These are phyloP conservation scores for Theretra japonica DNA, from an alignment of 2,888 invertebrate species.

Conservation along the genomic window DNA sequence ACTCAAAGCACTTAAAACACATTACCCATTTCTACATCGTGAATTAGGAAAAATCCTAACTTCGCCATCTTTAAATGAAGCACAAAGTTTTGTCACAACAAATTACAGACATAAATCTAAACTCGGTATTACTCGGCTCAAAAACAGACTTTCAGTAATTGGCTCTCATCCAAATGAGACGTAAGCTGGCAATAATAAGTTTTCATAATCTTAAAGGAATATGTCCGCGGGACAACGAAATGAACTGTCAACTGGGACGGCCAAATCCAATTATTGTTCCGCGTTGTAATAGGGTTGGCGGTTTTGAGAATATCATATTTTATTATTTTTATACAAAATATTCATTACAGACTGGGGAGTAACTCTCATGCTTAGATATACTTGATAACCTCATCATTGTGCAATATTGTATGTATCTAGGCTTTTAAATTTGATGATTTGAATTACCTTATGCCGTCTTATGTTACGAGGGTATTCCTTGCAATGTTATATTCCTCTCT, in stretches of 20 bases:
- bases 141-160: constrained; percentile 63
- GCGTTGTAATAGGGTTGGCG: constrained; percentile 29
- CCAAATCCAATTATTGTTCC: constrained; percentile 77
- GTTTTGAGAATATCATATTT: constrained; percentile 12
- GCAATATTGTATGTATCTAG: too few relatives aligned
- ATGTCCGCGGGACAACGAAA: constrained; percentile 78
- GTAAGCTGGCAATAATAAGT: constrained; percentile 70
- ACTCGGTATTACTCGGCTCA: constrained; percentile 54
- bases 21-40: too few relatives aligned
- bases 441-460: too few relatives aligned
- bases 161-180: constrained; percentile 75
- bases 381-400: too few relatives aligned
- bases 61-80: constrained; percentile 57
- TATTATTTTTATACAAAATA: background rate
- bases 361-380: too few relatives aligned
- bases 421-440: too few relatives aligned
- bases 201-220: constrained; percentile 79
- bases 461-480: too few relatives aligned
- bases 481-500: too few relatives aligned
- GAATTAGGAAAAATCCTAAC: constrained; percentile 44
- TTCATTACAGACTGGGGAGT: background rate
- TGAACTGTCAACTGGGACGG: constrained; percentile 81
- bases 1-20: constrained; percentile 3
- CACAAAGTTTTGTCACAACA: constrained; percentile 55
- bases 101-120: constrained; percentile 71